phyloP scores from a whole-genome alignment of 1,140 invertebrate species.

The Drosophila bocqueti region DNA sequence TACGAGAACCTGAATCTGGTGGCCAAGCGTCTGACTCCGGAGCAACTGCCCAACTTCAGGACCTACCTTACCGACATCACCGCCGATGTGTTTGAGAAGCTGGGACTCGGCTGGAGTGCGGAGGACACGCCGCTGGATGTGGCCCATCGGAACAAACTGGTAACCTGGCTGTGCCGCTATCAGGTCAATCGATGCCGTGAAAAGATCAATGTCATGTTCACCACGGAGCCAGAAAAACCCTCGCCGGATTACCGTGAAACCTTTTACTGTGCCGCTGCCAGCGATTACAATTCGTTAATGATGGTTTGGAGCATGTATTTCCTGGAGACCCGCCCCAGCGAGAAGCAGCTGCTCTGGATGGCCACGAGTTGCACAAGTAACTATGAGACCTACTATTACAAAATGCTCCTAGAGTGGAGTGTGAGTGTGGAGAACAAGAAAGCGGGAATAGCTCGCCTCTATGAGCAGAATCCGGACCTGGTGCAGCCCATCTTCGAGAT shows the following conservation, averaged over 20 bases:
- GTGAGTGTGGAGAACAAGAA: slow-evolving; percentile 38
- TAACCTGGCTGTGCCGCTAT: slow-evolving; percentile 86
- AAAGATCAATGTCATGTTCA: slow-evolving; percentile 46
- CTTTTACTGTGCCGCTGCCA: slow-evolving; percentile 87
- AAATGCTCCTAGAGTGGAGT: slow-evolving; percentile 31
- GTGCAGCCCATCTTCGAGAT: slow-evolving; percentile 65
- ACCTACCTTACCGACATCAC: slow-evolving; percentile 54
- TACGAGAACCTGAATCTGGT: slow-evolving; percentile 52
- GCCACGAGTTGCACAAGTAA: slow-evolving; percentile 59
- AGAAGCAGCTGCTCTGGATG: slow-evolving; percentile 48
- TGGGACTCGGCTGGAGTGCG: slow-evolving; percentile 40
- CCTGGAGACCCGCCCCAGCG: slow-evolving; percentile 30
- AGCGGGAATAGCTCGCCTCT: slow-evolving; percentile 80
- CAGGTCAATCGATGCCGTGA: slow-evolving; percentile 84
- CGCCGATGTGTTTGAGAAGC: slow-evolving; percentile 34
- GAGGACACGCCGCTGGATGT: slow-evolving; percentile 67
- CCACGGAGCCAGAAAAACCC: slow-evolving; percentile 36
- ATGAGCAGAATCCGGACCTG: slow-evolving; percentile 80
- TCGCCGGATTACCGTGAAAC: slow-evolving; percentile 86
- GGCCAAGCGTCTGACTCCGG: slow-evolving; percentile 38
- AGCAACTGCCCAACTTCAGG: slow-evolving; percentile 54
- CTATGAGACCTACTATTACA: slow-evolving; percentile 38
- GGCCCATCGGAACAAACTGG: slow-evolving; percentile 76
- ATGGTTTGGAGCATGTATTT: slow-evolving; percentile 20
- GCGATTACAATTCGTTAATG: slow-evolving; percentile 58